Evolutionary conservation across 2,888 invertebrate genomes (phyloP), one percentile per base, ranked within the genome.

Genomic region (Anthophora plumipes): DNA sequence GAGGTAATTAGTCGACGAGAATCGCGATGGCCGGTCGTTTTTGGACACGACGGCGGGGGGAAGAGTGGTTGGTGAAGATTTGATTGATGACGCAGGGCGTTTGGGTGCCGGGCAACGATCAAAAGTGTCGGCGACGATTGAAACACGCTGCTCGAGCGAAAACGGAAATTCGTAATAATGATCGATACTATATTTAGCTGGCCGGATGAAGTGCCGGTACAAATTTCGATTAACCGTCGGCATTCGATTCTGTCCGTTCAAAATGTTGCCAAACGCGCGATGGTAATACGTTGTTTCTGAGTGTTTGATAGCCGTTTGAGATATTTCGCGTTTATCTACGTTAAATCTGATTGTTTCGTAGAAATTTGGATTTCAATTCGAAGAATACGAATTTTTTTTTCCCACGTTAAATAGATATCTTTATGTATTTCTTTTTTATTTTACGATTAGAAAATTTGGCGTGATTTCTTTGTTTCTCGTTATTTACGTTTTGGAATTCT

Each of bases 111-210:
- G 46, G 59, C 68, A 68, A 68, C 55, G 68, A 68, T 74, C 67
- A 59, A 74, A 68, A 74, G 50, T 68, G 73, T 68, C 73, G 73
- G 37, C 22, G 73, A 46, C 68, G 59, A 68, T 68, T 43, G 73
- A 68, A 72, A 72, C 43, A 46, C 66, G 46, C 31, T 25, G 46
- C 50, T 52, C 66, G 41, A 4, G 70, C 61, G 75, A 75, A 70
- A 75, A 70, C 57, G 70, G 70, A 59, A 75, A 41, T 75, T 70
- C 37, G 61, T 60, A 61, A 75, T 75, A 60, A 69, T 43, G 75
- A 68, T 37, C n/a, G 75, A 63, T 52, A 70, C 60, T 70, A 43
- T 70, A 60, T 61, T 70, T 37, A 37, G 17, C 37, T 8, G 46
- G 39, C 46, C 48, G 52, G 52, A 55, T 22, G 37, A 20, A 37